phyloP scores from a whole-genome alignment of 2,113 vertebrate genomes.

The Cryptomyrus ogoouensis region DNA sequence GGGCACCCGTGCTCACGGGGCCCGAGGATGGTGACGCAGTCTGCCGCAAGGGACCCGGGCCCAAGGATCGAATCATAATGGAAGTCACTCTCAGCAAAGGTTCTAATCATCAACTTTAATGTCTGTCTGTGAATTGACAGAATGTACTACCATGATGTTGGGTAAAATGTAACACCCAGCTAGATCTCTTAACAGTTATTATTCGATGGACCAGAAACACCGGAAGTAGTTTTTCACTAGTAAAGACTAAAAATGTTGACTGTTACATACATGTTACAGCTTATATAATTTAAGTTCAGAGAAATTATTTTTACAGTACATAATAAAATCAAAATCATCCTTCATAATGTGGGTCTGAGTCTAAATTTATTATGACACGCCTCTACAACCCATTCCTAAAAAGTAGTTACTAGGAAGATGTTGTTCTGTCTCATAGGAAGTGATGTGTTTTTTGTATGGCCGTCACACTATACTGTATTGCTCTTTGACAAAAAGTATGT shows the following conservation, averaged over 20 bases:
- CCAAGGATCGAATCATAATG: slow-evolving; percentile 90
- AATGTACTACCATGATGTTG: background rate
- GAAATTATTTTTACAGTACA: background rate
- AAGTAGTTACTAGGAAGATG: background rate
- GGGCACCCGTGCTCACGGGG: slow-evolving; percentile 32
- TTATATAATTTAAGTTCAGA: background rate
- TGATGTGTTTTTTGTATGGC: background rate
- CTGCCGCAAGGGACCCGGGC: slow-evolving; percentile 71
- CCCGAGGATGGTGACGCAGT: slow-evolving; percentile 61
- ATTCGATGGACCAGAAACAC: background rate
- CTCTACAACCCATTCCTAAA: background rate
- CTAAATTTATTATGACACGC: background rate
- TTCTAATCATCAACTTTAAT: slow-evolving; percentile 31
- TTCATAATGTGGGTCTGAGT: background rate
- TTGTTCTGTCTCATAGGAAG: background rate
- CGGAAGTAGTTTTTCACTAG: background rate
- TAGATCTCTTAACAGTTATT: background rate
- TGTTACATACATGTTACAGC: background rate
- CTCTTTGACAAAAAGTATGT: background rate
- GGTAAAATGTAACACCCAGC: background rate
- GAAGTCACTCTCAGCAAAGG: slow-evolving; percentile 92
- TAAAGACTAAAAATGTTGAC: background rate
- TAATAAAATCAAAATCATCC: background rate
- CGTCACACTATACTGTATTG: background rate
- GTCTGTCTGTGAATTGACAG: background rate